phyloP scores from a whole-genome alignment of 2,888 invertebrate species.

The Ophioninae sp. region DNA sequence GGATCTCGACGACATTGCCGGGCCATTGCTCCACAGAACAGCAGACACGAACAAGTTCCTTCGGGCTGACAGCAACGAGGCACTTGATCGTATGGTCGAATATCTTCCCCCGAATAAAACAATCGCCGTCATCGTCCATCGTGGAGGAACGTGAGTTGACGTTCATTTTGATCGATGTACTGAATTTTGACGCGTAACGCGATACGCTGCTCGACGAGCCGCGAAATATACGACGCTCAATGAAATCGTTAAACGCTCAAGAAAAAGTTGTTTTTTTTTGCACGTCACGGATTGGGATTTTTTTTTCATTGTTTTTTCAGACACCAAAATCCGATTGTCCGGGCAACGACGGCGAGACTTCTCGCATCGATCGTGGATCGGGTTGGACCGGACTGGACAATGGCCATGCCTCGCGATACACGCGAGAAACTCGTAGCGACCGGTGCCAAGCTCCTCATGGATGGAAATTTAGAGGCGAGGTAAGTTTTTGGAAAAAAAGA shows the following conservation, averaged over 20 bases:
- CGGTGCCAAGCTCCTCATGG: conserved; percentile 91
- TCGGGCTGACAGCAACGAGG: conserved; percentile 92
- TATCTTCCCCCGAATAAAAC: conserved; percentile 87
- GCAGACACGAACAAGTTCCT: conserved; percentile 97
- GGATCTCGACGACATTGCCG: conserved; percentile 93
- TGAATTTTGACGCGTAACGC: not conserved
- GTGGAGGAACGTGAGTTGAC: conserved; percentile 84
- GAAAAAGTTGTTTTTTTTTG: not conserved
- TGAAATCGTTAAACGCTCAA: too few species aligned
- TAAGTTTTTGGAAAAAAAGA: conserved; percentile 71
- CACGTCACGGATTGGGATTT: not conserved
- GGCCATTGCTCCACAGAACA: conserved; percentile 91
- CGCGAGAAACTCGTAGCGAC: conserved; percentile 90
- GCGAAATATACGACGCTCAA: not conserved
- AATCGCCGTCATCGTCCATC: conserved; percentile 85
- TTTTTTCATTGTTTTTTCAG: conserved; percentile 70
- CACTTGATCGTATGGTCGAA: conserved; percentile 91
- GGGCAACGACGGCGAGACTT: conserved; percentile 91
- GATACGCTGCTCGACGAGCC: not conserved
- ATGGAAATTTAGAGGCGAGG: conserved; percentile 94
- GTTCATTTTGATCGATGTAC: conserved; percentile 39
- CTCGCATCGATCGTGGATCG: conserved; percentile 88
- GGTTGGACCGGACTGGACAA: conserved; percentile 87
- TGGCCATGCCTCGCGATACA: conserved; percentile 88
- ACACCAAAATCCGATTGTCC: conserved; percentile 94